Base-by-base conservation (phyloP, 2,113 vertebrate genomes). In the Psittacula cyanocephala region DNA sequence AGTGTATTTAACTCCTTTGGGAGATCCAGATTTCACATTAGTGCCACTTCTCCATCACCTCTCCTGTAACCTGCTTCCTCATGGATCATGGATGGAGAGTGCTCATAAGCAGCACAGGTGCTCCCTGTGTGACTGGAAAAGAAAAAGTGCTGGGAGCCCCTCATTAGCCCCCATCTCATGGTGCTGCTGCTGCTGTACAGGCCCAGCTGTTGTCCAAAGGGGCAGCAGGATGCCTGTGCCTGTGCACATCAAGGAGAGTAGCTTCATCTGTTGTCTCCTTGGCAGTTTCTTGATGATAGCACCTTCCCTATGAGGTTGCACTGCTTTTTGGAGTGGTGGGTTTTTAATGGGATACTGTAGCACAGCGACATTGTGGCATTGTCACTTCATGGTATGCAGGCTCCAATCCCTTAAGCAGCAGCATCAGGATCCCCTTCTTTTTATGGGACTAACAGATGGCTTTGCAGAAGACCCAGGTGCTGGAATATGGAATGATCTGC, bases 101-200 rank as follows among this genome's bases (percentile, higher is more conserved):
- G 10, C 59, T 59, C 1, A 1, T 53, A 74, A 23, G 57, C 2
- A 4, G 43, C 31, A 57, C 4, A 9, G 23, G 6, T 29, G 57
- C 77, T 91, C 60, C 55, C 47, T 59, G 33, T 39, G 24, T 47
- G 49, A 44, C 6, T 2, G 17, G 59, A 39, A 46, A 79, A 60
- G 18, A 37, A 81, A 10, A 69, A 69, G 9, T 25, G 6, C 28
- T 7, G 3, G 37, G 31, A 84, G 4, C 19, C 17, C 39, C 53
- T 5, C 1, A 2, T 5, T 76, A 6, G 23, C 16, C 19, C 15
- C 20, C 1, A 0, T 72, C 59, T 57, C 33, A 0, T 37, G 50
- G 20, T 39, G 35, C 49, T 7, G 13, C 5, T 0, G 4, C 29
- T 50, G 14, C 28, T 0, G 0, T 50, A 24, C 1, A 1, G 59